Conservation (phyloP, 2,888 invertebrate genomes). For the Noctua janthe region DNA sequence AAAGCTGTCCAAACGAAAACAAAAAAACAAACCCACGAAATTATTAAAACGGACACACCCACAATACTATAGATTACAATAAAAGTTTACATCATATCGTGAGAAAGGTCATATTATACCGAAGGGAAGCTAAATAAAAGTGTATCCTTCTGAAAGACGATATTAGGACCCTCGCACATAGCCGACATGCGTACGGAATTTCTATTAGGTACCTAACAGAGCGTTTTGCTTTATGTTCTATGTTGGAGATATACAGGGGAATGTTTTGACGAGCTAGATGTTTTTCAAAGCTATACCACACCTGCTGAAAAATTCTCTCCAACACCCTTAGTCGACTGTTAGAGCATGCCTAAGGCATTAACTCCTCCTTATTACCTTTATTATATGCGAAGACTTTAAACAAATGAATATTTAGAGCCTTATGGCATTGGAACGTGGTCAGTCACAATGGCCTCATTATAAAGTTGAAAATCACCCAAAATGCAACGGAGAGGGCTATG, state of each 20-base stretch:
- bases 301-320: too few relatives aligned
- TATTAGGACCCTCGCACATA: slow-evolving; percentile 83
- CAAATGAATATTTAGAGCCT: too few relatives aligned
- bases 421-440: too few relatives aligned
- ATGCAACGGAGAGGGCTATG: too few relatives aligned
- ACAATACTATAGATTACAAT: slow-evolving; percentile 62
- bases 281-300: not conserved
- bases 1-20: fast-evolving
- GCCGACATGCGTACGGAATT: slow-evolving; percentile 82
- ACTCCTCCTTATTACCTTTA: too few relatives aligned
- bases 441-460: too few relatives aligned
- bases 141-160: slow-evolving; percentile 79
- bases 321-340: not conserved
- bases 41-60: slow-evolving; percentile 41
- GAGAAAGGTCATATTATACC: slow-evolving; percentile 72
- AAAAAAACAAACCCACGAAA: slow-evolving; percentile 12
- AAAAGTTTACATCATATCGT: slow-evolving; percentile 70
- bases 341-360: not conserved
- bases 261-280: slow-evolving; percentile 26
- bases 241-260: slow-evolving; percentile 55
- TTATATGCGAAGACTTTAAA: too few relatives aligned
- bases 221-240: slow-evolving; percentile 83
- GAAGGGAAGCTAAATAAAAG: slow-evolving; percentile 78
- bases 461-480: too few relatives aligned
- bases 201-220: slow-evolving; percentile 84